These are phyloP conservation scores for Sebastes trivittatus DNA, from an alignment of 2,797 vertebrate genomes.

Conservation along the genomic window DNA sequence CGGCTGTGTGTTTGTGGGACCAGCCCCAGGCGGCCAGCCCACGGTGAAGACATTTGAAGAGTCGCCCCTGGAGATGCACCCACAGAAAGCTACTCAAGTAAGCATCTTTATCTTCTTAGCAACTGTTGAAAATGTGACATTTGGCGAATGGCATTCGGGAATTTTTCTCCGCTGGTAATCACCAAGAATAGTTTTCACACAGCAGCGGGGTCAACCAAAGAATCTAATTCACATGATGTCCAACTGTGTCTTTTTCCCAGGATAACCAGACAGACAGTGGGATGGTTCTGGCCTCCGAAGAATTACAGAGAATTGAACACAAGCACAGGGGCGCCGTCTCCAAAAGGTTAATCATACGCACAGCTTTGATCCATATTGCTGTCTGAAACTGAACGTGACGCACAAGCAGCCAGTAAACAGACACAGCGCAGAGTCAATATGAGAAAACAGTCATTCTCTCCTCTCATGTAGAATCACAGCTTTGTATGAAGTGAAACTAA, in stretches of 20 bases:
- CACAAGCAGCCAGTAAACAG: background rate
- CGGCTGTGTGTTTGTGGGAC: slow-evolving; percentile 87
- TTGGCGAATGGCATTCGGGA: background rate
- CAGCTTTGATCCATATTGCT: background rate
- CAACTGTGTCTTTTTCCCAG: slow-evolving; percentile 77
- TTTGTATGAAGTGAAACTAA: slow-evolving; percentile 12
- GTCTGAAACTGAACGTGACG: background rate
- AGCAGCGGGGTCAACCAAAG: background rate
- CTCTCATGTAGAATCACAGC: background rate
- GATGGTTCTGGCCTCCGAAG: slow-evolving; percentile 98
- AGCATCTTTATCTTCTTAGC: slow-evolving; percentile 50
- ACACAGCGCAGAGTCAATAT: background rate
- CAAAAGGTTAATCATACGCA: slow-evolving; percentile 82
- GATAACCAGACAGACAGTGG: slow-evolving; percentile 99
- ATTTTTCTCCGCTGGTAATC: background rate
- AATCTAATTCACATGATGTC: slow-evolving; percentile 7
- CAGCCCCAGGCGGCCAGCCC: slow-evolving; percentile 86
- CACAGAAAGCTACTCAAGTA: slow-evolving; percentile 89
- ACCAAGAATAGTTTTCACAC: background rate
- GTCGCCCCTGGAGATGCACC: slow-evolving; percentile 88
- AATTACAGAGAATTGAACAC: slow-evolving; percentile 94
- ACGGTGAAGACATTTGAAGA: slow-evolving; percentile 97
- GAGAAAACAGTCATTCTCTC: slow-evolving; percentile 8
- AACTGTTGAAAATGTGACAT: background rate
- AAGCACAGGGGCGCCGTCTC: slow-evolving; percentile 84